phyloP scores from a whole-genome alignment of 1,140 invertebrate genomes.

The Drosophila chauvacae region DNA sequence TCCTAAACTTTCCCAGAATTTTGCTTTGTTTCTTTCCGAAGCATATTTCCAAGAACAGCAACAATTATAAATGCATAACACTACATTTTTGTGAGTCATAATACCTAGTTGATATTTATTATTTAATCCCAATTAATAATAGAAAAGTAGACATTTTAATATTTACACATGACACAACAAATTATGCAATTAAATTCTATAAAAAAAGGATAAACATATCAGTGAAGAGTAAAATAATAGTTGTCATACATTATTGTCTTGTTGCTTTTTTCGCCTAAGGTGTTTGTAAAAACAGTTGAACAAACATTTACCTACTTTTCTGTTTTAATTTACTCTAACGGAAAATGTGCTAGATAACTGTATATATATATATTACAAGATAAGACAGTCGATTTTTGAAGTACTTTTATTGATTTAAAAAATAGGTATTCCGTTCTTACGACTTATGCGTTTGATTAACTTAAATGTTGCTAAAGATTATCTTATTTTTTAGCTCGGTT shows the following conservation, averaged over 20 bases:
- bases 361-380: background rate
- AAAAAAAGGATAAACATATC: background rate
- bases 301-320: background rate
- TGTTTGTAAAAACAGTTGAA: background rate
- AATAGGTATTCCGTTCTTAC: background rate
- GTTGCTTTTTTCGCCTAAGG: background rate
- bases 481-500: background rate
- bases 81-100: background rate
- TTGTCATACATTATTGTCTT: conserved; percentile 1
- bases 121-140: background rate
- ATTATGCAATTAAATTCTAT: conserved; percentile 8
- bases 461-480: no score
- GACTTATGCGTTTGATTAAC: background rate
- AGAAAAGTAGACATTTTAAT: no score
- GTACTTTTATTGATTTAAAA: no score
- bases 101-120: background rate
- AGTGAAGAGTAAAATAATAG: background rate
- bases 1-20: no score
- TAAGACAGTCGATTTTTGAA: background rate
- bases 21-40: no score
- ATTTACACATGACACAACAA: background rate
- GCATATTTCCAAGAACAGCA: no score
- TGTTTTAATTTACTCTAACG: background rate
- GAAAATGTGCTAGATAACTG: background rate
- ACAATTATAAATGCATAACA: no score